A percentile compares a stretch with the other conserved stretches of the same genome.
Evolutionary conservation across 2,888 invertebrate species (phyloP).

Genomic region (Sminthurinus aureus): DNA sequence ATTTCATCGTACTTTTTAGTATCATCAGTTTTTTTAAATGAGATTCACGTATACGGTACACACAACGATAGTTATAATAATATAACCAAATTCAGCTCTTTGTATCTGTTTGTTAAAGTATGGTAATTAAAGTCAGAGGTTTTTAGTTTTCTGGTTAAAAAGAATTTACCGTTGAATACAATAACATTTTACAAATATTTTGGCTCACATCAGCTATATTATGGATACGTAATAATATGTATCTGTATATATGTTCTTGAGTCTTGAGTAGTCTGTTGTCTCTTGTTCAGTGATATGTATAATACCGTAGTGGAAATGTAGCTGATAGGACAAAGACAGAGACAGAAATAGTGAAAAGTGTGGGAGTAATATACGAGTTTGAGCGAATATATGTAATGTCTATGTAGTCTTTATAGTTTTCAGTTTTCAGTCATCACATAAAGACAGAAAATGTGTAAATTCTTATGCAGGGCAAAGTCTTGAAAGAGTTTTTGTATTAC

Average conservation of each 20-base stretch:
- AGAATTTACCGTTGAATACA: neutral
- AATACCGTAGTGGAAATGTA: neutral
- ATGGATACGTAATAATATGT: too few relatives aligned
- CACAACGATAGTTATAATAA: too few relatives aligned
- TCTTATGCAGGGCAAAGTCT: neutral
- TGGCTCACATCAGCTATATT: too few relatives aligned
- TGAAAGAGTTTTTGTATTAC: neutral
- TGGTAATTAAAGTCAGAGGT: neutral
- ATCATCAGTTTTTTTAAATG: neutral
- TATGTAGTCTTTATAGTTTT: too few relatives aligned
- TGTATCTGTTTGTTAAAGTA: neutral
- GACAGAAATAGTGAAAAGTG: neutral
- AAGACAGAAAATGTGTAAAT: neutral
- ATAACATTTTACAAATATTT: neutral
- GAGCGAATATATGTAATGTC: neutral
- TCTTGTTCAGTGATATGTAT: neutral
- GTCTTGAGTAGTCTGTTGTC: neutral
- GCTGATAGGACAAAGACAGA: neutral
- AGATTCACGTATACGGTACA: neutral
- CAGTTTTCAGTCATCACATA: neutral
- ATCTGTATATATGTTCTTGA: too few relatives aligned
- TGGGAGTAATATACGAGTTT: too few relatives aligned
- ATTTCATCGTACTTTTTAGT: neutral
- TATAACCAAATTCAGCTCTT: neutral
- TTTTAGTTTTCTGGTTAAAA: neutral